These are phyloP conservation scores for Barnardius zonarius DNA, from an alignment of 2,113 vertebrate genomes.

Conservation along the genomic window DNA sequence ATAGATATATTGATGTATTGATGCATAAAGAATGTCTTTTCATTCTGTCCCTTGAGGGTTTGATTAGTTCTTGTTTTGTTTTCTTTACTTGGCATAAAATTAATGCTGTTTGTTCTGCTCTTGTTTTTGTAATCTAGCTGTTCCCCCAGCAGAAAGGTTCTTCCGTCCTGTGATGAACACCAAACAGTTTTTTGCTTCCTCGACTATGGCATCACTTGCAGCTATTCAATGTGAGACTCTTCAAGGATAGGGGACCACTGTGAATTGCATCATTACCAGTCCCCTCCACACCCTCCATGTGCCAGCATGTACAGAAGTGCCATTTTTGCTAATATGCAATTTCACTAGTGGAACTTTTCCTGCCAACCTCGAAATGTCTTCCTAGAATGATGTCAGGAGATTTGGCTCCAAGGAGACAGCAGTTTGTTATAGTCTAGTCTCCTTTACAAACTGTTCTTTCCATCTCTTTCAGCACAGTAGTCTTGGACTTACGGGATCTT, in stretches of 20 bases:
- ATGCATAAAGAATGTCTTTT: not conserved
- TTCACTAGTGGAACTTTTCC: not conserved
- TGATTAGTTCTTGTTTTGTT: not conserved
- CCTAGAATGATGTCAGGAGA: slow-evolving; percentile 10
- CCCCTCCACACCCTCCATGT: not conserved
- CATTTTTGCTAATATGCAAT: not conserved
- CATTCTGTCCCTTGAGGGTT: not conserved
- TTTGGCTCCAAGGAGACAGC: not conserved
- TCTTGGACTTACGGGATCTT: not conserved
- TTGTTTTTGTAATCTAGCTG: not conserved
- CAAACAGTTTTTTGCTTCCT: not conserved
- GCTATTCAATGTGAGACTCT: not conserved
- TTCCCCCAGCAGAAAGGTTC: not conserved
- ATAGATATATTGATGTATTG: not conserved
- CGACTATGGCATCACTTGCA: not conserved
- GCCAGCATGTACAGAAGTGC: not conserved
- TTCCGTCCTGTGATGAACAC: not conserved
- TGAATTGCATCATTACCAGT: not conserved
- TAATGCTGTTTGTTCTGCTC: not conserved
- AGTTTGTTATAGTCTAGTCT: slow-evolving; percentile 1
- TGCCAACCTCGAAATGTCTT: not conserved
- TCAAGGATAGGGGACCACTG: not conserved
- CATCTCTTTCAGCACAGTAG: not conserved
- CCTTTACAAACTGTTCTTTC: not conserved
- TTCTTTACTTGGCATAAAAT: not conserved